Conservation (phyloP, 2,888 invertebrate genomes). For the Ctenicera cuprea region DNA sequence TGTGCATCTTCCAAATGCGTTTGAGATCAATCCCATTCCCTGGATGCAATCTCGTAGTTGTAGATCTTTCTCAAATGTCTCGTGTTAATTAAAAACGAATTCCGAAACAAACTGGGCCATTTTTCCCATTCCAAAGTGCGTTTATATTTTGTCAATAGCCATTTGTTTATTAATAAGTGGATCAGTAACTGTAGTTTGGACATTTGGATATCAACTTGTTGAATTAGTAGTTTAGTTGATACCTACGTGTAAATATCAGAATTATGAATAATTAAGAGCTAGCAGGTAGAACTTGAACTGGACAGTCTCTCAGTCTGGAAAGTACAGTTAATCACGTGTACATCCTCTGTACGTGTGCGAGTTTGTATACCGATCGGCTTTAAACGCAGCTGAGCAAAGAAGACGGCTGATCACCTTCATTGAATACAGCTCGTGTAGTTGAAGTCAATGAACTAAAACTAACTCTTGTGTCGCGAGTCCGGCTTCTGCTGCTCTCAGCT, state of each 20-base stretch:
- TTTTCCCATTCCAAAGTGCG: not conserved
- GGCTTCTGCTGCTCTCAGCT: constrained; percentile 26
- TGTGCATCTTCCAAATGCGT: too few species aligned
- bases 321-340: constrained; percentile 33
- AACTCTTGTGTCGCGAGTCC: constrained; percentile 23
- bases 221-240: constrained; percentile 19
- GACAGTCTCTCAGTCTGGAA: constrained; percentile 19
- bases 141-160: not conserved
- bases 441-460: constrained; percentile 26
- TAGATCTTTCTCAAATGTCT: too few species aligned
- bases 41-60: too few species aligned
- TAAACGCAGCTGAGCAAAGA: constrained; percentile 26
- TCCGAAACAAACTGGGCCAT: not conserved
- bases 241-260: constrained; percentile 16
- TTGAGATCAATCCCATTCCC: too few species aligned
- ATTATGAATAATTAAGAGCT: constrained; percentile 27
- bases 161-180: constrained; percentile 3
- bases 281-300: constrained; percentile 22
- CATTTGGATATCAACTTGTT: not conserved
- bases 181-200: constrained; percentile 22
- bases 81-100: too few species aligned
- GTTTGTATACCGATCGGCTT: constrained; percentile 8
- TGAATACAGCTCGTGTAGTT: constrained; percentile 17
- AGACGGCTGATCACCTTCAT: constrained; percentile 31
- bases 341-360: constrained; percentile 7